Conservation (phyloP, 2,113 vertebrate species). For the Eurypyga helias region DNA sequence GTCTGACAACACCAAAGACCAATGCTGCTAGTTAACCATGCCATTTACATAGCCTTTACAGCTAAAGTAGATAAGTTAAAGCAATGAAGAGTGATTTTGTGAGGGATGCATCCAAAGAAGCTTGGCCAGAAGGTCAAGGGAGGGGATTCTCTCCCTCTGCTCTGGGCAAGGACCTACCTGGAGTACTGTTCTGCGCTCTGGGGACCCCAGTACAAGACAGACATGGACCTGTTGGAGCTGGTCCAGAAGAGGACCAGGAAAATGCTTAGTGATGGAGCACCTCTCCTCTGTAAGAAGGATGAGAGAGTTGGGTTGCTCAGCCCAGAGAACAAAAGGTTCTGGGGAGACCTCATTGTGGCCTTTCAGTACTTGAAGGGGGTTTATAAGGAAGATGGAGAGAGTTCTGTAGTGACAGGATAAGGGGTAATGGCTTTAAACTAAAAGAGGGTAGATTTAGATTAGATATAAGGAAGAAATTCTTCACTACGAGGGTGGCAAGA, state of each 20-base stretch:
- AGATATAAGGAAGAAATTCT: not conserved
- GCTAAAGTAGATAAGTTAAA: not conserved
- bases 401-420: not conserved
- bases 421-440: not conserved
- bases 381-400: not conserved
- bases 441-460: not conserved
- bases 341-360: not conserved
- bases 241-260: not conserved
- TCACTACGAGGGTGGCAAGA: not conserved
- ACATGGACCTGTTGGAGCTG: not conserved
- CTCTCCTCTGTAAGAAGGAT: not conserved
- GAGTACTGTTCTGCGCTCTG: too few relatives aligned
- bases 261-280: not conserved
- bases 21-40: not conserved
- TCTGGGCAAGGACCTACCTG: not conserved
- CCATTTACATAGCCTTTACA: not conserved
- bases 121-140: not conserved
- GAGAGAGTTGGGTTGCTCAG: not conserved
- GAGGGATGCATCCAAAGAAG: not conserved
- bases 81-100: not conserved
- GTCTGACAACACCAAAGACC: not conserved
- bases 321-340: not conserved
- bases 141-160: not conserved
- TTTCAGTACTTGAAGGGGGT: not conserved
- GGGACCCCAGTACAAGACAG: not conserved